Percentiles rank a stretch among this genome's conserved stretches.
phyloP scores from a whole-genome alignment of 2,797 vertebrate genomes.

The Ispidina lecontei region DNA sequence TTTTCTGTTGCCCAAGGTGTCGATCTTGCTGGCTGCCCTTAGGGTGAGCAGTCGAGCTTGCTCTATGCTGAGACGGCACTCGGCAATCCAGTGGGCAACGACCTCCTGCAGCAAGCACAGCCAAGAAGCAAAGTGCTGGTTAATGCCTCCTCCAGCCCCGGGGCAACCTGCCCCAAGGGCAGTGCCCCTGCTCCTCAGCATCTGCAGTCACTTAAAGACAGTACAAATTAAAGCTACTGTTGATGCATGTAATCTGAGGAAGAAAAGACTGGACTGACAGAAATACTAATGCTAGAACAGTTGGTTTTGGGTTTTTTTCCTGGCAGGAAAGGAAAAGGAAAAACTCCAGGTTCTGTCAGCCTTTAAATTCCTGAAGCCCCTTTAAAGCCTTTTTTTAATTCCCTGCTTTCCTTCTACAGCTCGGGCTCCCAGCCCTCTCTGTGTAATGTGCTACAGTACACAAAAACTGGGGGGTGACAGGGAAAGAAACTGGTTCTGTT shows the following conservation, averaged over 20 bases:
- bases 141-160: accelerated
- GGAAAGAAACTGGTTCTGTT: not conserved
- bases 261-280: not conserved
- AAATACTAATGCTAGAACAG: not conserved
- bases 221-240: not conserved
- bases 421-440: not conserved
- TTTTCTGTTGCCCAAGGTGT: slow-evolving; percentile 79
- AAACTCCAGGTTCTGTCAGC: not conserved
- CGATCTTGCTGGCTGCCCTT: slow-evolving; percentile 85
- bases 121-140: not conserved
- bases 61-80: slow-evolving; percentile 90
- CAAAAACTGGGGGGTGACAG: not conserved
- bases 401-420: not conserved
- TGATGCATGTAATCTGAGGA: not conserved
- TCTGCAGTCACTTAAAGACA: not conserved
- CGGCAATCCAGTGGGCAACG: slow-evolving; percentile 92
- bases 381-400: not conserved
- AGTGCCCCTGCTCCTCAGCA: not conserved
- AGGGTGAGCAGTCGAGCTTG: slow-evolving; percentile 89
- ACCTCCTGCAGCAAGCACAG: slow-evolving; percentile 82
- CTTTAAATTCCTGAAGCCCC: not conserved
- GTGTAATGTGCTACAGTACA: not conserved
- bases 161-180: not conserved
- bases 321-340: not conserved
- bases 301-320: not conserved